phyloP scores from a whole-genome alignment of 2,797 vertebrate genomes.

The Centropyge bicolor region DNA sequence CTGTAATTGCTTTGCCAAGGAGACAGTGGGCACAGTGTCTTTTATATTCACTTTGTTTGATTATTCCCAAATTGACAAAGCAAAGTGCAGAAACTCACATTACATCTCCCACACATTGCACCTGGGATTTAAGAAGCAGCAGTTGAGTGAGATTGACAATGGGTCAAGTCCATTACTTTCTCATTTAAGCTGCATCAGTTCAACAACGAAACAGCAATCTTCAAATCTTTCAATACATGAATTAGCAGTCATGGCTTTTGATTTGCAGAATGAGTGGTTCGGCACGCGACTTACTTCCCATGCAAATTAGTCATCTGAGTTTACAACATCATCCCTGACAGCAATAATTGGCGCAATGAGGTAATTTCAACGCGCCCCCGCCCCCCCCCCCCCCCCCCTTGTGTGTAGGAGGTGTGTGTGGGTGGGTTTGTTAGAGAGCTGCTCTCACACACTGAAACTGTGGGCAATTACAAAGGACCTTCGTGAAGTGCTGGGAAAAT shows the following conservation, averaged over 20 bases:
- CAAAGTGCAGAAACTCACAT: not conserved
- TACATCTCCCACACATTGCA: conserved; percentile 7
- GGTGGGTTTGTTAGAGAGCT: conserved; percentile 27
- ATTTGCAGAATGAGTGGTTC: not conserved
- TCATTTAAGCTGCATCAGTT: conserved; percentile 10
- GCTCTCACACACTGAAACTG: conserved; percentile 31
- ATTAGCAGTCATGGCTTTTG: not conserved
- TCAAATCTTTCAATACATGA: not conserved
- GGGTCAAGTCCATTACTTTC: not conserved
- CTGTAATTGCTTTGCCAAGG: conserved; percentile 23
- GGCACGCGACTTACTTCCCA: not conserved
- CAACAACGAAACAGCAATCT: conserved; percentile 15
- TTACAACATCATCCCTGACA: conserved; percentile 20
- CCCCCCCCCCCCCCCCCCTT: not conserved
- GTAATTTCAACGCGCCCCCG: conserved; percentile 16
- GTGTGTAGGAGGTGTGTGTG: conserved; percentile 23
- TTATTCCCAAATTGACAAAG: conserved; percentile 25
- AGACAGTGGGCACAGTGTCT: not conserved
- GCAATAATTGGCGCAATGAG: conserved; percentile 40
- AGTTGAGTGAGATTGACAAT: not conserved
- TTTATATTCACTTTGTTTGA: conserved; percentile 21
- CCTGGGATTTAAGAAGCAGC: not conserved
- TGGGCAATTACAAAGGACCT: conserved; percentile 28
- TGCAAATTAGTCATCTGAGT: not conserved
- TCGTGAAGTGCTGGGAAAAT: not conserved